Percentiles rank a stretch among this genome's conserved stretches.
phyloP scores from a whole-genome alignment of 2,797 vertebrate species.

The Avahi laniger region DNA sequence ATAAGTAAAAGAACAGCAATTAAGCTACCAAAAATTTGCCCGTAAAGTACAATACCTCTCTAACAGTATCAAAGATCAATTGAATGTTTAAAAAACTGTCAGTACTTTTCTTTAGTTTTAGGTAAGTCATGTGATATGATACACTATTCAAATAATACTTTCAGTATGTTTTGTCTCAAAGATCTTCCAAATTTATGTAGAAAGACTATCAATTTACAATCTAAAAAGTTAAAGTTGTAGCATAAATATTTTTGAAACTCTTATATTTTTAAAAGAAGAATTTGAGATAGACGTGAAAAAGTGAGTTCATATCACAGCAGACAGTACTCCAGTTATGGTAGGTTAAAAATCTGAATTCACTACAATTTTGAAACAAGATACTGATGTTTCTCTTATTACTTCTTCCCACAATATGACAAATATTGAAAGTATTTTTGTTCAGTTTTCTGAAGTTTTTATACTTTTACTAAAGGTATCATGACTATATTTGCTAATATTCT shows the following conservation, averaged over 20 bases:
- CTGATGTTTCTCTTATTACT: neutral
- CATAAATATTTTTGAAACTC: neutral
- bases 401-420: neutral
- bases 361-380: neutral
- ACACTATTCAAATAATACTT: neutral
- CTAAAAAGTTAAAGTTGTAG: neutral
- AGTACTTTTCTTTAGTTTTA: neutral
- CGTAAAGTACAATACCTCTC: neutral
- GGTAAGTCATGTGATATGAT: neutral
- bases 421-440: neutral
- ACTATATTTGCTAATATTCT: neutral
- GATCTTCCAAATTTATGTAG: neutral
- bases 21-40: neutral
- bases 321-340: neutral
- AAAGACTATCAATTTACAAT: neutral
- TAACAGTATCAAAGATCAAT: neutral
- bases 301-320: neutral
- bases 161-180: neutral
- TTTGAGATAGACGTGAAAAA: neutral
- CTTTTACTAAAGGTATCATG: neutral
- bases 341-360: neutral
- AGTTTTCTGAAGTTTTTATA: neutral
- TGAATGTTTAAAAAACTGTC: neutral
- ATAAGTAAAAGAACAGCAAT: neutral
- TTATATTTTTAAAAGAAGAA: neutral